Base-by-base conservation (phyloP, 64 coral and sea anemone species). In the Porites australiensis region DNA sequence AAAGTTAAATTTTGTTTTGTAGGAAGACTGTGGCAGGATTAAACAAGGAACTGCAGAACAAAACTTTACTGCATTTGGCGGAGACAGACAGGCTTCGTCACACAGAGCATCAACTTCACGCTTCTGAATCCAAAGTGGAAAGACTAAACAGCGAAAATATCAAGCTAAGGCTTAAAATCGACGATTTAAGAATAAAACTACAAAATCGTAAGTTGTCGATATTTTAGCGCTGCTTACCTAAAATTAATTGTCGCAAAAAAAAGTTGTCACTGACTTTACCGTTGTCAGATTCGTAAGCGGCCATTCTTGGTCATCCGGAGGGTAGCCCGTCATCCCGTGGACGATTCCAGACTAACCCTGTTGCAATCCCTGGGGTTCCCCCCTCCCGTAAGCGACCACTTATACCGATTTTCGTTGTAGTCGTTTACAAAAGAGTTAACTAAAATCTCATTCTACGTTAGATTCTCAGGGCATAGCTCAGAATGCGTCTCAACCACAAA, bases 11-110 rank as follows among this genome's bases (percentile, higher is more conserved):
- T 5, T 58, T 72, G 48, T 59, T 63, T 74, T 50, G 0, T 22
- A 93, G 91, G 73, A 93, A 93, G 19, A 79, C 46, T 11, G 65
- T 82, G 70, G 83, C 82, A 61, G 77, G 58, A 11, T 71, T 98
- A 19, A 93, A 98, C 62, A 94, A 98, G 91, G 95, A 98, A 50
- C 68, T 94, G 53, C 88, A 98, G 69, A 98, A 92, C 48, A 98
- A 94, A 49, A 94, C 92, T 21, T 58, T 98, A 15, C 87, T 94
- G 59, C 95, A 94, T 37, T 86, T 98, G 58, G 84, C 78, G 55
- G 95, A 98, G n/a, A 98, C 92, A 87, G 95, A 98, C 83, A 91
- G 89, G 65, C 70, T 98, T 20, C 88, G 95, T 16, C 67, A 94
- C 16, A 88, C 95, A 15, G 92, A 98, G 59, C 87, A 74, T 18